Conservation (phyloP, 2,888 invertebrate species). For the Notodonta ziczac region DNA sequence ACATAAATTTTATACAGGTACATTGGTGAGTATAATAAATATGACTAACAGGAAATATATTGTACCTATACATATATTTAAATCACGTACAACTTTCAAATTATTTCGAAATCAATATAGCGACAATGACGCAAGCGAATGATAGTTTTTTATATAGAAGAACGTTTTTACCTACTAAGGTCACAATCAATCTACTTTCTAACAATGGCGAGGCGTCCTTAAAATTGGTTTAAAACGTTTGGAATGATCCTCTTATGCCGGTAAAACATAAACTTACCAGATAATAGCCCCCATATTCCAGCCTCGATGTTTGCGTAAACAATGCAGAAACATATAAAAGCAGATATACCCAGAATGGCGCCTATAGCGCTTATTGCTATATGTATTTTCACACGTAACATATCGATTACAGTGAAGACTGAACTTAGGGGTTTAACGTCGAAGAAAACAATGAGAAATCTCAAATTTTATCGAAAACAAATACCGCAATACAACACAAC, state of each 20-base stretch:
- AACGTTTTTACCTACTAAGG: not conserved
- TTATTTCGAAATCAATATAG: constrained; percentile 1
- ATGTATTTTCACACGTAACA: constrained; percentile 73
- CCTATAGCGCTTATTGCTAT: constrained; percentile 71
- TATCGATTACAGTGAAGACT: constrained; percentile 29
- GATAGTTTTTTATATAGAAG: not conserved
- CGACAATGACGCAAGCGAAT: not conserved
- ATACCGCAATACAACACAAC: too few species aligned
- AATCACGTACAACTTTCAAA: constrained; percentile 2
- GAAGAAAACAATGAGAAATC: too few species aligned
- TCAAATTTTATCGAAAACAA: too few species aligned
- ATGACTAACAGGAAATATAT: too few species aligned
- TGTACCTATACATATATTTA: constrained; percentile 6
- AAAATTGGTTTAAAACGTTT: too few species aligned
- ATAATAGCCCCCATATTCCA: constrained; percentile 77
- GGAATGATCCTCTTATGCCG: too few species aligned
- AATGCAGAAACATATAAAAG: constrained; percentile 78
- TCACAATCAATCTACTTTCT: not conserved
- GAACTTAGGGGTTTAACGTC: too few species aligned
- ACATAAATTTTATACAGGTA: too few species aligned
- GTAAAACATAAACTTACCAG: constrained; percentile 58
- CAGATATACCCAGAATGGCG: constrained; percentile 66
- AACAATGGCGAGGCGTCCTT: not conserved
- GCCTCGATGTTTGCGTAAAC: constrained; percentile 78
- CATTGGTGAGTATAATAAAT: too few species aligned